Conservation (phyloP, 2,113 vertebrate genomes). For the Cygnus buccinator region DNA sequence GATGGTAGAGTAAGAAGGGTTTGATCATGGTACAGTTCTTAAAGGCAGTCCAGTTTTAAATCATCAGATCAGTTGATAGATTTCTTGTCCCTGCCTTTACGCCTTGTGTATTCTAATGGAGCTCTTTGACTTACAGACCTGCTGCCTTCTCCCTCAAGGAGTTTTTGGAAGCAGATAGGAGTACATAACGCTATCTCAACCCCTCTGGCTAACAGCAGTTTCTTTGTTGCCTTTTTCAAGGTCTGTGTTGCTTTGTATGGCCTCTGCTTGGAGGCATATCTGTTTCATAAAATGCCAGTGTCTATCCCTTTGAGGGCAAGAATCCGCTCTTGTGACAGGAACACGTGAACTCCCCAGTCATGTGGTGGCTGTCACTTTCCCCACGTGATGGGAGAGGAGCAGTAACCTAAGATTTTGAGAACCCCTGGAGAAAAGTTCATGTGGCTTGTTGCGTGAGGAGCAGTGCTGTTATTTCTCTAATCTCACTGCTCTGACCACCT, state of each 20-base stretch:
- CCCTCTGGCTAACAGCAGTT: neutral
- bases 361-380: accelerated
- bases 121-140: neutral
- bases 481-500: neutral
- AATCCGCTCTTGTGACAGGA: neutral
- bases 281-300: neutral
- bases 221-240: neutral
- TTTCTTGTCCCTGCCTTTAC: neutral
- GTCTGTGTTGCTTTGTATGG: neutral
- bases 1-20: neutral
- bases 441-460: neutral
- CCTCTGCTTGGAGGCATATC: neutral
- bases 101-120: neutral
- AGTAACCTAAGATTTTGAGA: neutral
- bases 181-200: neutral
- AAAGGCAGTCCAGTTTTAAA: neutral
- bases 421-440: neutral
- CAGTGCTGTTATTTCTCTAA: neutral
- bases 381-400: neutral
- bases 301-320: neutral
- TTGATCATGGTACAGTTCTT: neutral
- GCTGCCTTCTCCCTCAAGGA: neutral
- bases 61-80: accelerated
- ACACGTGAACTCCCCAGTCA: neutral
- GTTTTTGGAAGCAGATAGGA: neutral